phyloP scores from a whole-genome alignment of 37 sponge, comb jelly and placozoan genomes.

The Aplysina aerophoba region DNA sequence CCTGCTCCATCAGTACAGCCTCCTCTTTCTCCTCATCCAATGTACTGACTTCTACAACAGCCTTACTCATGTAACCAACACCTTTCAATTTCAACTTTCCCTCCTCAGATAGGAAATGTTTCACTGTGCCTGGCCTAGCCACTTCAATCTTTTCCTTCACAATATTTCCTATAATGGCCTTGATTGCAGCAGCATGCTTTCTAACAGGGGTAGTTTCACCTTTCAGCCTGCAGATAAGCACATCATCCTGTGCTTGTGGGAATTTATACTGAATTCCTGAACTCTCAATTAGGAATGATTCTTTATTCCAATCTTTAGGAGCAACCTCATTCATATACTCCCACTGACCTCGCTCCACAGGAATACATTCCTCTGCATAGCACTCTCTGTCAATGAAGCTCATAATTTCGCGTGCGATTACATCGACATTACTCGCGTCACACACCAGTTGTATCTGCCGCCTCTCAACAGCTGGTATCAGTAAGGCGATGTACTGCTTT shows the following conservation, averaged over 20 bases:
- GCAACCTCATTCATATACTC: not conserved
- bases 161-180: not conserved
- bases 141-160: slow-evolving; percentile 8
- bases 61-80: slow-evolving; percentile 25
- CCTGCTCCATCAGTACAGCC: not conserved
- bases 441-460: not conserved
- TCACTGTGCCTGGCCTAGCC: slow-evolving; percentile 34
- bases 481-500: not conserved
- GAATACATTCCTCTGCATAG: not conserved
- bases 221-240: not conserved
- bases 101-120: slow-evolving; percentile 28
- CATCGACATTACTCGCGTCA: not conserved
- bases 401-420: not conserved
- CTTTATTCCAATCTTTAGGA: not conserved
- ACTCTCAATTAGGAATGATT: not conserved
- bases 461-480: not conserved
- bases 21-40: not conserved
- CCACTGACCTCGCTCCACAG: slow-evolving; percentile 10
- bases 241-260: not conserved
- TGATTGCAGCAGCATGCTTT: not conserved
- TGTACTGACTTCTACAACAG: slow-evolving; percentile 34
- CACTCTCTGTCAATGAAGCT: slow-evolving; percentile 1
- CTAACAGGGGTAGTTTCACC: slow-evolving; percentile 24
- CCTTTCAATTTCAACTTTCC: slow-evolving; percentile 29
- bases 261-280: not conserved